Evolutionary conservation across 2,113 vertebrate species (phyloP).

Genomic region (Typhlomys cinereus): DNA sequence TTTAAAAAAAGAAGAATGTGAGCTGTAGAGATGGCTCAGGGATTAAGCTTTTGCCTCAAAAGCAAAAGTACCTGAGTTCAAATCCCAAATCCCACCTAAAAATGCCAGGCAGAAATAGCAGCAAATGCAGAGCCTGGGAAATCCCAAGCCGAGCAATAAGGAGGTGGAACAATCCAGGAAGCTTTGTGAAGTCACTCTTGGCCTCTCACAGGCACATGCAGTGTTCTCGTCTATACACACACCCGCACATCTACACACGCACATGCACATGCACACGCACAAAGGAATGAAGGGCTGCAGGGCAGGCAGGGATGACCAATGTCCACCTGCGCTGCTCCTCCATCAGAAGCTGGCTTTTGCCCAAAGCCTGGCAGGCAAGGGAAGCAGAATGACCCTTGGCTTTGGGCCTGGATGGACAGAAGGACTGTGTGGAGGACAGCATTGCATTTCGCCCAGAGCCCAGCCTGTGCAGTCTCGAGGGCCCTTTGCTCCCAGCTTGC

Average conservation of each 20-base stretch:
- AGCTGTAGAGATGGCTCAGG: neutral
- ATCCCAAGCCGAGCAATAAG: neutral
- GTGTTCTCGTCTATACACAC: too few relatives aligned
- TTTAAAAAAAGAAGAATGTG: neutral
- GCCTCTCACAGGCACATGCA: neutral
- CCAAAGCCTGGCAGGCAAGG: neutral
- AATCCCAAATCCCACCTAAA: neutral
- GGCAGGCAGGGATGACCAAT: neutral
- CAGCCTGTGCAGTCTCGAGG: neutral
- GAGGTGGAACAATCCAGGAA: neutral
- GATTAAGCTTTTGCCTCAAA: neutral
- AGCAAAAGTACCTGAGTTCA: neutral
- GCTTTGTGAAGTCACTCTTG: neutral
- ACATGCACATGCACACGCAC: neutral
- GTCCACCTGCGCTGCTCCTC: neutral
- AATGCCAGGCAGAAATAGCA: neutral
- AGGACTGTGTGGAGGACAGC: fast-evolving
- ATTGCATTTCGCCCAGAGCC: neutral
- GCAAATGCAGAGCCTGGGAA: neutral
- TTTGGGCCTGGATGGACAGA: neutral
- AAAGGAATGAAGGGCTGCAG: neutral
- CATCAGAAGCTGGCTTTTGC: neutral
- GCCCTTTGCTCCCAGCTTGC: neutral
- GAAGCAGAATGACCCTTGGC: neutral
- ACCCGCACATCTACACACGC: too few relatives aligned